Percentiles rank a stretch among this genome's conserved stretches.
phyloP scores from a whole-genome alignment of 2,797 vertebrate species.

The Clarias laeviceps region DNA sequence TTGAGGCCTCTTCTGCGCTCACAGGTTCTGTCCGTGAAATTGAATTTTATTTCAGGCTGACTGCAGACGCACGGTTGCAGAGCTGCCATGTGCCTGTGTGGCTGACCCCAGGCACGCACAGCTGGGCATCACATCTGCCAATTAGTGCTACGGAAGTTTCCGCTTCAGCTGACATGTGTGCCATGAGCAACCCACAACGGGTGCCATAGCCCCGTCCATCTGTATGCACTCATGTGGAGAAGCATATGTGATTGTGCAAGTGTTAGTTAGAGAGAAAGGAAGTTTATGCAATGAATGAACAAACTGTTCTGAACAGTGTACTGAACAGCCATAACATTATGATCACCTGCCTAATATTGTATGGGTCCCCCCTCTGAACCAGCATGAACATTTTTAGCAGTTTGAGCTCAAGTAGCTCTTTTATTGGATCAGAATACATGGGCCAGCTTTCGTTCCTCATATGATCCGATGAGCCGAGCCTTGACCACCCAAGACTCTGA shows the following conservation, averaged over 20 bases:
- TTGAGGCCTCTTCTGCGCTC: constrained; percentile 22
- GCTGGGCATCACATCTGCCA: constrained; percentile 60
- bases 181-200: constrained; percentile 41
- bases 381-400: no score
- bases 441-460: no score
- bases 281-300: background rate
- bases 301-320: background rate
- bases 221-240: constrained; percentile 38
- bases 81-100: constrained; percentile 27
- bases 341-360: no score
- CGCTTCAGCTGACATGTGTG: constrained; percentile 46
- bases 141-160: constrained; percentile 54
- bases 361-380: no score
- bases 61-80: constrained; percentile 19
- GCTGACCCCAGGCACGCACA: constrained; percentile 41
- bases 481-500: no score
- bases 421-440: no score
- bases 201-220: constrained; percentile 26
- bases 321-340: no score
- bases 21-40: constrained; percentile 50
- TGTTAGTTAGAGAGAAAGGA: constrained; percentile 21
- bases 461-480: no score
- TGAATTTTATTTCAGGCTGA: constrained; percentile 56
- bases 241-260: constrained; percentile 42
- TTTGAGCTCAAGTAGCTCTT: no score